phyloP scores from a whole-genome alignment of 2,888 invertebrate genomes.

The Pollenia amentaria region DNA sequence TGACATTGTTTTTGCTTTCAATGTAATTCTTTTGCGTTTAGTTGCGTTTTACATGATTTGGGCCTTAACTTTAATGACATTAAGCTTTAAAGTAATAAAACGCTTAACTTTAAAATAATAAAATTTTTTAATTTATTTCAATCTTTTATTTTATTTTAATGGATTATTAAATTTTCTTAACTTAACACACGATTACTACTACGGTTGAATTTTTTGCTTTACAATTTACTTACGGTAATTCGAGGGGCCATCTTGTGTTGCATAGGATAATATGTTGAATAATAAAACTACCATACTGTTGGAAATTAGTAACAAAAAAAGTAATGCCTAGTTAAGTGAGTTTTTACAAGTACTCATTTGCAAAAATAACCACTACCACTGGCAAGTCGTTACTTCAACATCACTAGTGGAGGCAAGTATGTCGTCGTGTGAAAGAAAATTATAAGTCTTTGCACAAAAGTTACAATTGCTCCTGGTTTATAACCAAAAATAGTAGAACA shows the following conservation, averaged over 20 bases:
- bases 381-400: slow-evolving; percentile 77
- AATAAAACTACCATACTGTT: neutral
- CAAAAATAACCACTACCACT: slow-evolving; percentile 10
- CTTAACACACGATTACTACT: too few species aligned
- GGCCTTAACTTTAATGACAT: too few species aligned
- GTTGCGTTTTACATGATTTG: too few species aligned
- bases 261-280: neutral
- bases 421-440: slow-evolving; percentile 78
- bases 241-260: neutral
- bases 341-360: slow-evolving; percentile 9
- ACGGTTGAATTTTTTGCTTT: too few species aligned
- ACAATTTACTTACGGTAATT: neutral
- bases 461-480: slow-evolving; percentile 58
- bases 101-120: too few species aligned
- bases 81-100: too few species aligned
- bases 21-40: too few species aligned
- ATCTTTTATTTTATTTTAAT: too few species aligned
- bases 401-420: slow-evolving; percentile 69
- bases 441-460: slow-evolving; percentile 73
- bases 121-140: too few species aligned
- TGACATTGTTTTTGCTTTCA: too few species aligned
- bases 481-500: slow-evolving; percentile 55
- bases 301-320: neutral
- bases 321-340: slow-evolving; percentile 32
- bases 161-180: too few species aligned